Base-by-base conservation (phyloP, 2,113 vertebrate genomes). In the Pituophis catenifer region DNA sequence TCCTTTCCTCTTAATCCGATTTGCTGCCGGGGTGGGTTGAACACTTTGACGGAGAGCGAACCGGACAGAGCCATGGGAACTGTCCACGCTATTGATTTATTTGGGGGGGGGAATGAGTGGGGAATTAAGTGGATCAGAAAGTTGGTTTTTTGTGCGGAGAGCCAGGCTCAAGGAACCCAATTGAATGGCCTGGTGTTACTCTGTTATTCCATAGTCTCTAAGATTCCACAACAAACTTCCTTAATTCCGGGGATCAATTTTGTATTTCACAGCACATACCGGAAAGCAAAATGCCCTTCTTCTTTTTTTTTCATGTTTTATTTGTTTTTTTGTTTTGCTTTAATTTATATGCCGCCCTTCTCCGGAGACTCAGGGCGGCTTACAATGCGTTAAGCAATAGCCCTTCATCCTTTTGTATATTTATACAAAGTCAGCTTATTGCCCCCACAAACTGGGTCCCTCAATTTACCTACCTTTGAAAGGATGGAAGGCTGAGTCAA, bases 51-150 rank as follows among this genome's bases (percentile, higher is more conserved):
- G 94, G 93, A 96, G 95, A 97, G 85, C 93, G 91, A 95, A 96
- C 92, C 92, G 92, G 97, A 97, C 96, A 93, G 81, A 95, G 81
- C 95, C 95, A 93, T 95, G 94, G 95, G 94, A 96, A 97, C 96
- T 96, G 95, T 97, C 96, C 96, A 96, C 94, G 96, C 97, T 97
- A 97, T 96, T 96, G 97, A 97, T 97, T 97, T 90, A 97, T 97
- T 96, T 97, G 96, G 97, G 96, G 96, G 1, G 19, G 53, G 53
- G 1, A 3, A 21, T 58, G 57, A 93, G 96, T 96, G 96, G 97
- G 97, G 97, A 95, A 95, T 95, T 94, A 96, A 96, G 97, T 97
- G 96, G 97, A 97, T 97, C 97, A 95, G 94, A 95, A 96, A 97
- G 95, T 96, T 96, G 95, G 95, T 97, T 97, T 97, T 97, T 33